phyloP scores from a whole-genome alignment of 2,113 vertebrate genomes.

The Anoplopoma fimbria region DNA sequence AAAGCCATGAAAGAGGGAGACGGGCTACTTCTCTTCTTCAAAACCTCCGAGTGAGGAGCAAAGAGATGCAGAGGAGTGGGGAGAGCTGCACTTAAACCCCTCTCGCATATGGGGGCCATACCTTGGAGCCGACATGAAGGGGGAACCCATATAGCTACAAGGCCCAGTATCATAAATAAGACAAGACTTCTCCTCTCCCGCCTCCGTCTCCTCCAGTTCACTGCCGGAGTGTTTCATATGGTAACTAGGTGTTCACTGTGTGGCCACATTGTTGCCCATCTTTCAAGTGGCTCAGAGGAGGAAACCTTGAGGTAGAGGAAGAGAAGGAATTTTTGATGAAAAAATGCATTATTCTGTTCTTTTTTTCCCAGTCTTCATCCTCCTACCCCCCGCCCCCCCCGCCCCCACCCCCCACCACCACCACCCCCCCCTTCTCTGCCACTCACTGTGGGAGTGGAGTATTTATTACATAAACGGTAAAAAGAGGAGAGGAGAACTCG shows the following conservation, averaged over 20 bases:
- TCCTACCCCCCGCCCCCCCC: too few species aligned
- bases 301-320: constrained; percentile 85
- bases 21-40: constrained; percentile 77
- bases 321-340: constrained; percentile 87
- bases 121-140: constrained; percentile 79
- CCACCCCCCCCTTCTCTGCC: constrained; percentile 61
- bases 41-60: constrained; percentile 61
- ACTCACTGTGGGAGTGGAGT: constrained; percentile 74
- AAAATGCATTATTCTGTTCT: constrained; percentile 84
- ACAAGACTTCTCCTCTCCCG: constrained; percentile 77
- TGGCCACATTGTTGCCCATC: constrained; percentile 84
- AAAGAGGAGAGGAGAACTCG: constrained; percentile 46
- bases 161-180: constrained; percentile 86
- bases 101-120: constrained; percentile 78
- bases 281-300: constrained; percentile 85
- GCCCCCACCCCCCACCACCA: too few species aligned
- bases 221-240: constrained; percentile 86
- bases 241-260: constrained; percentile 87
- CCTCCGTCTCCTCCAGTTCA: constrained; percentile 77
- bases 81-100: constrained; percentile 72
- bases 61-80: constrained; percentile 61
- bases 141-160: constrained; percentile 81
- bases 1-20: constrained; percentile 78
- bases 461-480: constrained; percentile 85
- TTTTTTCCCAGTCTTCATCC: constrained; percentile 64